phyloP scores from a whole-genome alignment of 2,113 vertebrate species.

The Laticauda laticaudata region DNA sequence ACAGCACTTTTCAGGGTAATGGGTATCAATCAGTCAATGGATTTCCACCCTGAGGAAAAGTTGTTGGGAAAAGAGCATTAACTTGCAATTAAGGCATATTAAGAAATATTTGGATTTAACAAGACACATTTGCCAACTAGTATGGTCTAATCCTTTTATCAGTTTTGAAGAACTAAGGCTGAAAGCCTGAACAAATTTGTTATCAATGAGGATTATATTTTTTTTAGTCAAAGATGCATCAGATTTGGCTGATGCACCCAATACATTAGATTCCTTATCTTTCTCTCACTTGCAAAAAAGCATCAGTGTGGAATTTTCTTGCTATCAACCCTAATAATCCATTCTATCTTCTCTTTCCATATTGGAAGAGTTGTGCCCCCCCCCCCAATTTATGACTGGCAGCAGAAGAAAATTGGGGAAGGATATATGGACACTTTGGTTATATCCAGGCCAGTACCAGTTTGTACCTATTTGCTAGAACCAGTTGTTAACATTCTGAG shows the following conservation, averaged over 20 bases:
- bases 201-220: background rate
- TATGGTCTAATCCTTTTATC: background rate
- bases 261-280: background rate
- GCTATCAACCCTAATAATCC: background rate
- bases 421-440: slow-evolving; percentile 28
- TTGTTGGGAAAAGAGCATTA: background rate
- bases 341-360: background rate
- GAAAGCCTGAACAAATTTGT: background rate
- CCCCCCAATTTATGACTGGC: background rate
- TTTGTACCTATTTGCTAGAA: too few species aligned
- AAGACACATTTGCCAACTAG: background rate
- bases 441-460: background rate
- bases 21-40: background rate
- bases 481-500: too few species aligned
- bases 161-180: background rate
- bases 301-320: background rate
- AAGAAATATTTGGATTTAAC: background rate
- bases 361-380: background rate
- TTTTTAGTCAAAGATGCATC: background rate
- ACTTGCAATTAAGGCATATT: background rate
- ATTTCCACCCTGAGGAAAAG: background rate
- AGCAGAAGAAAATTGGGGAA: slow-evolving; percentile 35
- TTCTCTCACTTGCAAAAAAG: background rate
- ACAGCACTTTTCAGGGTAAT: background rate
- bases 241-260: background rate